A percentile compares a stretch with the other conserved stretches of the same genome.
Evolutionary conservation across 2,888 invertebrate species (phyloP).

Genomic region (Conomelus anceps): DNA sequence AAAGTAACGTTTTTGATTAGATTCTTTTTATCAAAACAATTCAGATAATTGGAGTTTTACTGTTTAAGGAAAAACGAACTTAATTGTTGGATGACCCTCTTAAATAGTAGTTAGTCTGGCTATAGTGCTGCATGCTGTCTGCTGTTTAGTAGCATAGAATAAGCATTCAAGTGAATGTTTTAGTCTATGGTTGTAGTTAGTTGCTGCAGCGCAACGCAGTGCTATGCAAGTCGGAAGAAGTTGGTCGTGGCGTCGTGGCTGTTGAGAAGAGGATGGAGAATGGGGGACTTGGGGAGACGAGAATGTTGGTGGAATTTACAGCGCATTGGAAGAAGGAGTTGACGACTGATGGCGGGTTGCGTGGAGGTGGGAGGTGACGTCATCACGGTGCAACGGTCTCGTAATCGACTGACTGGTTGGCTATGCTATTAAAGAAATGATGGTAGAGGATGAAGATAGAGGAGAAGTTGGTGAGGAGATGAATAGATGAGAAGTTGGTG

Average conservation of each 20-base stretch:
- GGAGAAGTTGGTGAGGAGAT: not conserved
- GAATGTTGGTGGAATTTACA: not conserved
- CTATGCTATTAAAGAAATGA: not conserved
- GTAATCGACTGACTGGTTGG: not conserved
- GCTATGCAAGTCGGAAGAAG: not conserved
- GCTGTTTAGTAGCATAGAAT: too few relatives aligned
- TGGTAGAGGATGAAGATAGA: not conserved
- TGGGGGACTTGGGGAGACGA: not conserved
- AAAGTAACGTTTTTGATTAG: too few relatives aligned
- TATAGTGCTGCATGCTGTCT: too few relatives aligned
- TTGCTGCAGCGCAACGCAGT: not conserved
- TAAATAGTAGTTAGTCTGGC: not conserved
- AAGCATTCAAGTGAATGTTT: too few relatives aligned
- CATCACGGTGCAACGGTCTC: not conserved
- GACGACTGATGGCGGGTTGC: not conserved
- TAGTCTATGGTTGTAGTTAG: too few relatives aligned
- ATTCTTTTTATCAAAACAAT: too few relatives aligned
- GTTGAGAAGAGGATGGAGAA: not conserved
- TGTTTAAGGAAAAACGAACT: too few relatives aligned
- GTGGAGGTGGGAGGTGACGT: not conserved
- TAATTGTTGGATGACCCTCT: not conserved
- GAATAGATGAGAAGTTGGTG: not conserved
- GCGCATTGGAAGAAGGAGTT: not conserved
- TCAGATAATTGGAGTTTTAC: too few relatives aligned
- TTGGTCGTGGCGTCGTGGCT: not conserved